Base-by-base conservation (phyloP, 35 echinoderm and acorn worm species). In the Heliocidaris tuberculata region DNA sequence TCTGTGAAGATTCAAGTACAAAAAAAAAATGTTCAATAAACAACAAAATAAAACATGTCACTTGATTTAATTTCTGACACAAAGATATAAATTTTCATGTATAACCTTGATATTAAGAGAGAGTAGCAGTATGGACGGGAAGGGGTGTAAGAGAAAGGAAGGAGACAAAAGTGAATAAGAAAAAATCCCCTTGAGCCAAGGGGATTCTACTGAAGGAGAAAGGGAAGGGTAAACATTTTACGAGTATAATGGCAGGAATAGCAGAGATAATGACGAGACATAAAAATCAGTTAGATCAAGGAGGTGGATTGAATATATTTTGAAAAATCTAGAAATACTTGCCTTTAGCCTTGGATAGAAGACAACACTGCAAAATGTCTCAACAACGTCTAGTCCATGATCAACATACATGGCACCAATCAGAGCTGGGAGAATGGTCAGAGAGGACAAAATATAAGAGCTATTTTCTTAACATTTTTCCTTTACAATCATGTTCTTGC, bases 331-430 rank as follows among this genome's bases (percentile, higher is more conserved):
- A 56, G 8, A 13, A 19, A 94, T 61, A 85, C 7, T 85, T 88
- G 97, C 98, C 95, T 95, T 97, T 10, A 97, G 93, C 65, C 96
- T 93, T 94, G 98, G 98, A 70, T 97, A 99, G 95, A 99, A 96
- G 24, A 94, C 95, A 6, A 97, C 98, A 86, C 96, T 86, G 95
- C 98, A 99, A 85, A 99, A 99, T 2, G 94, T 96, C 16, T 95
- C 65, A 0, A 97, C 95, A 86, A 87, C 85, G 3, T 97, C 97
- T 21, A 99, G 71, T 70, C 96, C 96, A 90, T 94, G 95, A 95
- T 99, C 98, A 4, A 99, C 98, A 94, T 97, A 99, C 92, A 99
- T 95, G 21, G 98, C 98, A 95, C 98, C 98, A 94, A 99, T 48
- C 30, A 99, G 93, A 31, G 96, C 98, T 99, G 96, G 86, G 87